Percentiles rank a stretch among this genome's conserved stretches.
Evolutionary conservation across 1,140 invertebrate genomes (phyloP).

Genomic region (Drosophila eugracilis): DNA sequence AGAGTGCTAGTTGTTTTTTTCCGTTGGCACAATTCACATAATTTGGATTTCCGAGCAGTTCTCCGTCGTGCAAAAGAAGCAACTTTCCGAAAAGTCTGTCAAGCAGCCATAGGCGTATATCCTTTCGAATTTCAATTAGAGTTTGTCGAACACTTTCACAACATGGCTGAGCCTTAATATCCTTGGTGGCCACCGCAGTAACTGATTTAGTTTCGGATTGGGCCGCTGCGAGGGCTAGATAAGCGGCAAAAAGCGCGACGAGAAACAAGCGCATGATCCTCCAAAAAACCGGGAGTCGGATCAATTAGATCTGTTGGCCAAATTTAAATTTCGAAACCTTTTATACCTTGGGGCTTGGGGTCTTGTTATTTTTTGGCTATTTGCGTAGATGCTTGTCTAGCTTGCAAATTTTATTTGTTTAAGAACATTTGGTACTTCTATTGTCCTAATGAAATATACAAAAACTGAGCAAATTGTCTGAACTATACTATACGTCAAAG

Average conservation of each 20-base stretch:
- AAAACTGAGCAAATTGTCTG: slow-evolving; percentile 25
- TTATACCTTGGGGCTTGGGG: slow-evolving; percentile 49
- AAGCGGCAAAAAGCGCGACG: slow-evolving; percentile 53
- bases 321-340: slow-evolving; percentile 33
- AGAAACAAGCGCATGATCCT: slow-evolving; percentile 63
- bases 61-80: slow-evolving; percentile 57
- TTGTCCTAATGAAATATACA: slow-evolving; percentile 45
- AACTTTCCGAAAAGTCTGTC: slow-evolving; percentile 70
- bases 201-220: slow-evolving; percentile 45
- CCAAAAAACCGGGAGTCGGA: slow-evolving; percentile 11
- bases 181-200: slow-evolving; percentile 38
- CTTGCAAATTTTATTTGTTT: slow-evolving; percentile 65
- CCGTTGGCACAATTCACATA: slow-evolving; percentile 48
- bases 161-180: slow-evolving; percentile 42
- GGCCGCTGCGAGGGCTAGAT: slow-evolving; percentile 49
- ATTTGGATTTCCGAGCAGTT: slow-evolving; percentile 52
- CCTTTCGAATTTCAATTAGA: slow-evolving; percentile 66
- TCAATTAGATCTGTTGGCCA: slow-evolving; percentile 56
- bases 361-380: slow-evolving; percentile 46
- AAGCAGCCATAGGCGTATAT: slow-evolving; percentile 68
- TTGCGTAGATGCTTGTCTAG: slow-evolving; percentile 73
- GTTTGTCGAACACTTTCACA: slow-evolving; percentile 77
- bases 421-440: slow-evolving; percentile 64
- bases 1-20: slow-evolving; percentile 16
- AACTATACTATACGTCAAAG: slow-evolving; percentile 34